phyloP scores from a whole-genome alignment of 2,113 vertebrate genomes.

The Athene noctua region DNA sequence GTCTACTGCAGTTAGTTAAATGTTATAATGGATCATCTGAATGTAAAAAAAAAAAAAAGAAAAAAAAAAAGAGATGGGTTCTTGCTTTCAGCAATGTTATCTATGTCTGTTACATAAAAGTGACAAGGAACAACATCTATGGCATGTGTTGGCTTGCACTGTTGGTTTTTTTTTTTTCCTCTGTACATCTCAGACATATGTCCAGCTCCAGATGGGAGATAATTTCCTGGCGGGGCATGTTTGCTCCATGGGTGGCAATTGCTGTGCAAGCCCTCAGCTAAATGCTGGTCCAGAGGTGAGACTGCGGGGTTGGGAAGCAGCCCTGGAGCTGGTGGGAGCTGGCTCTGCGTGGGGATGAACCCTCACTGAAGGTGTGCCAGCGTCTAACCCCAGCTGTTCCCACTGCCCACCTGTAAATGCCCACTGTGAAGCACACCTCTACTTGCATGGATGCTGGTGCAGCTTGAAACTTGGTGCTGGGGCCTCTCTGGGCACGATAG shows the following conservation, averaged over 20 bases:
- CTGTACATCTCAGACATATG: neutral
- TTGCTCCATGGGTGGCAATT: neutral
- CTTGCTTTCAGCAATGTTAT: neutral
- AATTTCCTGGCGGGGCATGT: neutral
- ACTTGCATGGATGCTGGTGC: accelerated
- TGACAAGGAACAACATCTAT: neutral
- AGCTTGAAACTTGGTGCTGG: neutral
- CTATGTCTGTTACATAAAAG: slow-evolving; percentile 36
- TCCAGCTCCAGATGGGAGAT: neutral
- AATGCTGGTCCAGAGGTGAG: neutral
- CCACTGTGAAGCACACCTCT: neutral
- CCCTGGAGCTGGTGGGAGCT: accelerated
- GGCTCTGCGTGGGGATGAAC: neutral
- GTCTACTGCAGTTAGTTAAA: neutral
- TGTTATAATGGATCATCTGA: neutral
- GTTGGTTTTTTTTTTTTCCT: neutral
- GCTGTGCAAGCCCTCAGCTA: neutral
- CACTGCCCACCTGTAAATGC: neutral
- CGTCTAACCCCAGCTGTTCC: neutral
- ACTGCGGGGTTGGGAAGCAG: neutral
- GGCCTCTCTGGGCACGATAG: accelerated
- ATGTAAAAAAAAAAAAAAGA: neutral
- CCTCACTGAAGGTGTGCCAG: neutral
- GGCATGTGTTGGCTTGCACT: neutral
- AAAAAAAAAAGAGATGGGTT: neutral